Conservation (phyloP, 2,113 vertebrate genomes). For the Elephantulus edwardii region DNA sequence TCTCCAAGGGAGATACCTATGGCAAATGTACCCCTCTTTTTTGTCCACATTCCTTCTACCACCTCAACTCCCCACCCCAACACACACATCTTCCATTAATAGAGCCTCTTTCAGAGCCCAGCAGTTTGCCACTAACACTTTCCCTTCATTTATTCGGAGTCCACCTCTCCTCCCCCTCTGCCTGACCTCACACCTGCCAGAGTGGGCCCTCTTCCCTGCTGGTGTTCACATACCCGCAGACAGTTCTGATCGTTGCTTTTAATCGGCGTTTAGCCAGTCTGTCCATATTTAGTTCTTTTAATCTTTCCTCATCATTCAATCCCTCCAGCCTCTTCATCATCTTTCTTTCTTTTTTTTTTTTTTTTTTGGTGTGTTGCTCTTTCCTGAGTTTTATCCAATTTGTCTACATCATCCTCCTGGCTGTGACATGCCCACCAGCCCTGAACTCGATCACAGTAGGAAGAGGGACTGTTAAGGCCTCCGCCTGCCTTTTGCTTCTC, state of each 20-base stretch:
- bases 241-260: conserved; percentile 73
- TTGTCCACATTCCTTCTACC: neutral
- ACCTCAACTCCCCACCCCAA: neutral
- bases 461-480: neutral
- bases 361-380: conserved; percentile 77
- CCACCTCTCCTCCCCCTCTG: neutral
- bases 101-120: conserved; percentile 13
- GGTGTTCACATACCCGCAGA: conserved; percentile 61
- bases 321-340: conserved; percentile 69
- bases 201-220: conserved; percentile 22
- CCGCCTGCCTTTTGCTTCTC: neutral
- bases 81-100: neutral
- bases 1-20: neutral
- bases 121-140: neutral
- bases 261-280: conserved; percentile 75
- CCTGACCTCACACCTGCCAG: conserved; percentile 21
- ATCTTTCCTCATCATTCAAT: conserved; percentile 80
- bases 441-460: conserved; percentile 18
- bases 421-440: conserved; percentile 65
- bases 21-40: neutral
- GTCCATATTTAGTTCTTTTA: conserved; percentile 80
- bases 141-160: conserved; percentile 40
- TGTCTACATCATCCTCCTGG: conserved; percentile 75
- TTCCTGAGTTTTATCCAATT: conserved; percentile 77
- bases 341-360: conserved; percentile 55